Conservation (phyloP, 2,888 invertebrate species). For the Melinaea marsaeus region DNA sequence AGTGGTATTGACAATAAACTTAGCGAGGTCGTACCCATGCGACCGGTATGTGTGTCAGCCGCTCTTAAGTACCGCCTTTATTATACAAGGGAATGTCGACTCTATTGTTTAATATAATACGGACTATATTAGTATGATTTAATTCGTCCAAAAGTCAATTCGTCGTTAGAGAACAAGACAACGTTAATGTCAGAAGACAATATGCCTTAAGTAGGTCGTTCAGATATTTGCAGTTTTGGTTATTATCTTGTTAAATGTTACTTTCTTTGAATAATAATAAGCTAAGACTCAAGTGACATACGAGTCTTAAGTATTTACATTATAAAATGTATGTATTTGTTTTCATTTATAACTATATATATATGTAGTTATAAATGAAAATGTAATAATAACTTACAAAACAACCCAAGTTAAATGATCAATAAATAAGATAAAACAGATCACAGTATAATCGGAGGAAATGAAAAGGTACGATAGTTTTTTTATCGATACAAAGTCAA, state of each 20-base stretch:
- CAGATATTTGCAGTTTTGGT: constrained; percentile 18
- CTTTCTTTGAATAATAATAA: constrained; percentile 4
- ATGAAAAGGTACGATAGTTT: too few relatives aligned
- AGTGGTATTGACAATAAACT: constrained; percentile 62
- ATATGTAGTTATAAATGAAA: too few relatives aligned
- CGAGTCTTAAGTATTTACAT: too few relatives aligned
- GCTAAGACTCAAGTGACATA: neutral
- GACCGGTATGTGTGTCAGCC: constrained; percentile 67
- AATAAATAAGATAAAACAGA: too few relatives aligned
- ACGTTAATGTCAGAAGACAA: constrained; percentile 33
- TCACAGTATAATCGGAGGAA: too few relatives aligned
- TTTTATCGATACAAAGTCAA: too few relatives aligned
- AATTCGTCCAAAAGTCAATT: constrained; percentile 17
- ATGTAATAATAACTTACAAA: too few relatives aligned
- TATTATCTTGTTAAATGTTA: constrained; percentile 15
- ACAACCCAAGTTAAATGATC: too few relatives aligned
- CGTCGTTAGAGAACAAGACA: constrained; percentile 26
- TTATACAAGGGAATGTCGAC: constrained; percentile 34
- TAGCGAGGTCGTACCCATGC: constrained; percentile 59
- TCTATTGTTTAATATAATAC: constrained; percentile 13
- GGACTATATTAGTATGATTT: constrained; percentile 15
- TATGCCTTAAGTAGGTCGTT: constrained; percentile 26
- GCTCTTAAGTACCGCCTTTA: constrained; percentile 44
- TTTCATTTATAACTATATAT: too few relatives aligned
- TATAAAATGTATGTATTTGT: neutral